phyloP scores from a whole-genome alignment of 2,113 vertebrate genomes.

The Hydropotes inermis region DNA sequence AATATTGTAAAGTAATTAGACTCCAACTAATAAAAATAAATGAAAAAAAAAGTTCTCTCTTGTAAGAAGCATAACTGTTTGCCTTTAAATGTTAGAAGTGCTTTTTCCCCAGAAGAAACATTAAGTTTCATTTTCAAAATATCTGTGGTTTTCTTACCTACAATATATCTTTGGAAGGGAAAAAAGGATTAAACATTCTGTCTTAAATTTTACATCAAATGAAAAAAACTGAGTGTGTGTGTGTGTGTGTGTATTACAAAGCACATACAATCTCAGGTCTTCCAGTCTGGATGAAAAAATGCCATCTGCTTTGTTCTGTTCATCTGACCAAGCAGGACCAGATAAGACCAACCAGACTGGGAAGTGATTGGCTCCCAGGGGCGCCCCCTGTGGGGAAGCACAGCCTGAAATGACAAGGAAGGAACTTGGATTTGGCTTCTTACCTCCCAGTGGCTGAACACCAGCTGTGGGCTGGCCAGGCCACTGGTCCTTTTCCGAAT shows the following conservation, averaged over 20 bases:
- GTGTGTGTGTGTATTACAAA: background rate
- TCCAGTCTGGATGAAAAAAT: background rate
- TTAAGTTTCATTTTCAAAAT: background rate
- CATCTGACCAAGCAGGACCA: background rate
- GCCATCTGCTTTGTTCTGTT: background rate
- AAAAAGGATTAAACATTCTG: background rate
- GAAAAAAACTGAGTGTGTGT: background rate
- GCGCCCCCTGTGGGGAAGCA: conserved; percentile 55
- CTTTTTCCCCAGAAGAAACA: background rate
- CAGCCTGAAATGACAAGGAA: conserved; percentile 51
- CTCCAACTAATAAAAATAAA: no score
- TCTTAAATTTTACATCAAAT: background rate
- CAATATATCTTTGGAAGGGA: background rate
- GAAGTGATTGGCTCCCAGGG: rapidly evolving
- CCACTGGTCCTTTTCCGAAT: conserved; percentile 97
- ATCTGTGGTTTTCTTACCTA: background rate
- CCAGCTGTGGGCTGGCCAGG: conserved; percentile 95
- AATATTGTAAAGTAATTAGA: no score
- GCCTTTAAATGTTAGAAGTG: background rate
- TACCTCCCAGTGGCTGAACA: conserved; percentile 99
- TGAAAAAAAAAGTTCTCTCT: background rate
- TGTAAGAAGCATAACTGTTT: background rate
- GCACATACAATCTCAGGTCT: background rate
- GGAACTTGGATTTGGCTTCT: conserved; percentile 38
- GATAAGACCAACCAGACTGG: rapidly evolving